Conservation (phyloP, 1,140 invertebrate genomes). For the Lordiphosa collinella region DNA sequence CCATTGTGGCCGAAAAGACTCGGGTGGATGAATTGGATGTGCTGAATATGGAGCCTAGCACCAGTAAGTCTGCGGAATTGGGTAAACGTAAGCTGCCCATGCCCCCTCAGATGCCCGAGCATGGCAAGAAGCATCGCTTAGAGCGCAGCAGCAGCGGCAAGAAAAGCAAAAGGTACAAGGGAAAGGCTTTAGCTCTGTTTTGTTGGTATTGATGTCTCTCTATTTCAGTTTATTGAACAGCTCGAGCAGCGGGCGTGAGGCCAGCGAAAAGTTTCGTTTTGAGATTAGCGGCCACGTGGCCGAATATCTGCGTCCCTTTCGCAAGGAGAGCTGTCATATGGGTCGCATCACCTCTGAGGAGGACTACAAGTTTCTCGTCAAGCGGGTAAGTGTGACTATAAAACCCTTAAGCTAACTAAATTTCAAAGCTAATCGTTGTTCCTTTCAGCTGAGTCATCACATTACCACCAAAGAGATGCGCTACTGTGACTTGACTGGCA, state of each 20-base stretch:
- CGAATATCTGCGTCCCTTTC: constrained; percentile 92
- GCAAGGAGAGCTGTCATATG: constrained; percentile 87
- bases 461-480: constrained; percentile 98
- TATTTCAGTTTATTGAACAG: constrained; percentile 15
- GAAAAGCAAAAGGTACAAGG: constrained; percentile 46
- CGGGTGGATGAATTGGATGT: constrained; percentile 61
- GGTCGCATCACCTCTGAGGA: constrained; percentile 93
- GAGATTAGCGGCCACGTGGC: constrained; percentile 95
- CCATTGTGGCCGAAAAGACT: constrained; percentile 60
- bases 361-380: constrained; percentile 97
- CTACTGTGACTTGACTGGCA: constrained; percentile 90
- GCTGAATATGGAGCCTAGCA: constrained; percentile 24
- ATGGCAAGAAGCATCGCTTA: constrained; percentile 31
- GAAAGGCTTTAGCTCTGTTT: too few relatives aligned
- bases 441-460: constrained; percentile 92
- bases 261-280: constrained; percentile 92
- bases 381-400: constrained; percentile 86
- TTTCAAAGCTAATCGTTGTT: neutral
- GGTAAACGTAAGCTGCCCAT: constrained; percentile 41
- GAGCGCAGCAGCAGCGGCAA: constrained; percentile 16
- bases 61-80: constrained; percentile 29
- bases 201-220: too few relatives aligned
- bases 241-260: constrained; percentile 35
- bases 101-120: constrained; percentile 19
- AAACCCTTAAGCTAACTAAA: neutral